Evolutionary conservation across 2,113 vertebrate species (phyloP).

Genomic region (Gnathonemus echidnorhynchus): DNA sequence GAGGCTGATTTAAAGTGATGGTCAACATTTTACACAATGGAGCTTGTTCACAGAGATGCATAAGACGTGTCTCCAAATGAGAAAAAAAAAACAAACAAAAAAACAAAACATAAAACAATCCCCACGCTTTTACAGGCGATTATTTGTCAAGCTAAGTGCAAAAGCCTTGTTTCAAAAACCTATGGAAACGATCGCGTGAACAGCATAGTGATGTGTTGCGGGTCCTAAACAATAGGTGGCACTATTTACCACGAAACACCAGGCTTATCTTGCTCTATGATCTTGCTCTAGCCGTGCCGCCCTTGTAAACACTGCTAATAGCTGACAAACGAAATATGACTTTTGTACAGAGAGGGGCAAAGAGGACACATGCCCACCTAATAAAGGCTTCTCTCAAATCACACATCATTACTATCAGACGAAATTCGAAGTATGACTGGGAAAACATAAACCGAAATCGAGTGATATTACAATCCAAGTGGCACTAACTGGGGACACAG

Average conservation of each 20-base stretch:
- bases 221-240: conserved; percentile 12
- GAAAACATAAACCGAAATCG: background rate
- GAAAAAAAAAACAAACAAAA: background rate
- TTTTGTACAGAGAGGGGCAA: background rate
- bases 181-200: background rate
- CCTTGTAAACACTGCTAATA: background rate
- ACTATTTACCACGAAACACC: background rate
- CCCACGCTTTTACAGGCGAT: background rate
- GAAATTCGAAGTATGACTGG: background rate
- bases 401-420: background rate
- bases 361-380: background rate
- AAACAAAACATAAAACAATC: conserved; percentile 1
- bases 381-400: background rate
- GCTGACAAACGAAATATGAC: background rate
- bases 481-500: background rate
- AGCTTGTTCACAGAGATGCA: conserved; percentile 7
- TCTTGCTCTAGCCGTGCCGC: background rate
- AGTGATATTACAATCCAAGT: background rate
- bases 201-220: conserved; percentile 8
- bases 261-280: background rate
- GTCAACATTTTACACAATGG: background rate
- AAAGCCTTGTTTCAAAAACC: background rate
- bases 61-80: background rate
- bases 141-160: background rate
- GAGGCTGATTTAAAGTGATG: background rate